Conservation (phyloP, 2,113 vertebrate genomes). For the Ciconia boyciana region DNA sequence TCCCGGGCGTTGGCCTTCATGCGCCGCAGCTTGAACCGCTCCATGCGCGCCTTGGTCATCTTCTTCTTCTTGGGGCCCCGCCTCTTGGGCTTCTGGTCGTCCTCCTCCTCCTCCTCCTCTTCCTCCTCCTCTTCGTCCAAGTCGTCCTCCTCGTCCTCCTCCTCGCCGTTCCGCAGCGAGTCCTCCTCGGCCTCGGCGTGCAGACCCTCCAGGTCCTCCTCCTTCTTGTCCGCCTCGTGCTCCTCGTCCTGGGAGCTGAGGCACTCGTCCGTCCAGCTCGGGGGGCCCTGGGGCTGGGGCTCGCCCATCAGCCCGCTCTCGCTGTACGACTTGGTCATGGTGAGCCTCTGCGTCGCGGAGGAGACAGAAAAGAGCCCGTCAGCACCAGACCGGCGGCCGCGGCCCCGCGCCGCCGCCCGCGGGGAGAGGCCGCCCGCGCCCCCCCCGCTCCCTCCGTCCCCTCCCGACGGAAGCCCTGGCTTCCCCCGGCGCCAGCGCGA, state of each 20-base stretch:
- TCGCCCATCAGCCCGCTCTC: slow-evolving; percentile 84
- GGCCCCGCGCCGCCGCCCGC: background rate
- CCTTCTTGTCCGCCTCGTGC: slow-evolving; percentile 77
- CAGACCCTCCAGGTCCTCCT: slow-evolving; percentile 64
- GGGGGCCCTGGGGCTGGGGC: slow-evolving; percentile 77
- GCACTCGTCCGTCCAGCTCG: slow-evolving; percentile 81
- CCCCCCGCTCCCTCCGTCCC: background rate
- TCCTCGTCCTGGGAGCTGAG: slow-evolving; percentile 83
- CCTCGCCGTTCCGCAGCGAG: slow-evolving; percentile 61
- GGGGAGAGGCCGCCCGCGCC: background rate
- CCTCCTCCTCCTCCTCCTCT: slow-evolving; percentile 89
- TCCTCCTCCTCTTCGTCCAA: slow-evolving; percentile 87
- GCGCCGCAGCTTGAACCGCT: slow-evolving; percentile 93
- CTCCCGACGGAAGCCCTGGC: background rate
- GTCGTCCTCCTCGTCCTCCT: slow-evolving; percentile 77
- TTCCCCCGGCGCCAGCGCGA: background rate
- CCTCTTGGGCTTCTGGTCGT: slow-evolving; percentile 92
- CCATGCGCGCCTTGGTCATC: slow-evolving; percentile 96
- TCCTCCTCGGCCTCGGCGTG: slow-evolving; percentile 66
- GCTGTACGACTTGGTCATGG: slow-evolving; percentile 92
- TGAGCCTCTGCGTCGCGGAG: slow-evolving; percentile 67
- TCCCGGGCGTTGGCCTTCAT: slow-evolving; percentile 98
- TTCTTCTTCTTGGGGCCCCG: slow-evolving; percentile 98
- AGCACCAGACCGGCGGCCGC: background rate
- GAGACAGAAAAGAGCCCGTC: slow-evolving; percentile 5